Evolutionary conservation across 1,140 invertebrate species (phyloP), one percentile per base, ranked within the genome.

Genomic region (Atta colombica): DNA sequence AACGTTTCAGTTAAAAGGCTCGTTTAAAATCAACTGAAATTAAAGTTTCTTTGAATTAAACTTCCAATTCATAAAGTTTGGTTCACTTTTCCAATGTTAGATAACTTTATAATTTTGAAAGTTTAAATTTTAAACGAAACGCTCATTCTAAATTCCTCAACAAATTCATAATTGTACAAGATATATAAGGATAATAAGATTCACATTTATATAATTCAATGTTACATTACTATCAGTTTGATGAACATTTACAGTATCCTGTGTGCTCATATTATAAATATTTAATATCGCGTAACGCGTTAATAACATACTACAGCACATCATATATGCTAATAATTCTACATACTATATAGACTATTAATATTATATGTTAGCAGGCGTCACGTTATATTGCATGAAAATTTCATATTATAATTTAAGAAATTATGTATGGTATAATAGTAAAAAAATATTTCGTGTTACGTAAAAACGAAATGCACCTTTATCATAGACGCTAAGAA

Each of bases 51-150:
- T 77, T 8, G 45, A 69, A 69, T 69, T 25, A 69, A 25, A 28
- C 74, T 77, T 45, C n/a, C 3, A 77, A 60, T 28, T 61, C 21
- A 28, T 18, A 21, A 49, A 63, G 58, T 61, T 77, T 63, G 49
- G 49, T 77, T 61, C 31, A 61, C 35, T 18, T 45, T 77, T 63
- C 35, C 74, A 61, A 45, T 39, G 74, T 63, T 45, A 45, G 21
- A 16, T 45, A 39, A 63, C 58, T 61, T 51, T 28, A n/a, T 51
- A 21, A 77, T 61, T 61, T 77, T n/a, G 4, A 45, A 61, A 77
- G 21, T 77, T 77, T 51, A 77, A 21, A 77, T 77, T 77, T 77
- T 45, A 77, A 45, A 49, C 35, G 58, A 61, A 63, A 77, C 66
- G 66, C 51, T 74, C 35, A 63, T 49, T 61, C 21, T 55, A 14